Conservation (phyloP, 2,797 vertebrate species). For the Gila robusta region DNA sequence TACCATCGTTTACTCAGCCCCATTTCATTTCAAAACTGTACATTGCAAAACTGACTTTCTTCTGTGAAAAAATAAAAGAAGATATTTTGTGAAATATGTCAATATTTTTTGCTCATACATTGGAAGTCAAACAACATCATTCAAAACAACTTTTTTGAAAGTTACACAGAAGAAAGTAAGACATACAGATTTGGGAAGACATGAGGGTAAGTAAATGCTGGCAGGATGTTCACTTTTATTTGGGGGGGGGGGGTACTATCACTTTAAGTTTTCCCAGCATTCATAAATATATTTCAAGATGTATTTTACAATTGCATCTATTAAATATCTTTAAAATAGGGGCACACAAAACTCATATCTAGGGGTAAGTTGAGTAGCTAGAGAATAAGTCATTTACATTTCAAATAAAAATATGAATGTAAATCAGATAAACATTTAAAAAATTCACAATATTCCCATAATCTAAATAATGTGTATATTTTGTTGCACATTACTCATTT, state of each 20-base stretch:
- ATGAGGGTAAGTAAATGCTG: background rate
- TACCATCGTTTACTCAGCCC: background rate
- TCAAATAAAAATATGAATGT: too few species aligned
- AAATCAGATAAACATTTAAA: background rate
- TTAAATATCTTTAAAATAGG: background rate
- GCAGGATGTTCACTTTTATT: too few species aligned
- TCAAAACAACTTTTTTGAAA: background rate
- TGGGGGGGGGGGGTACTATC: too few species aligned
- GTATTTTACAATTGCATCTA: background rate
- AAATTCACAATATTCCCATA: background rate
- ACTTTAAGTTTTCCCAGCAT: background rate
- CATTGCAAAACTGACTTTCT: background rate
- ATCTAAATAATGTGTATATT: background rate
- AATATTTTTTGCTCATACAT: background rate
- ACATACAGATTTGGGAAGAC: background rate
- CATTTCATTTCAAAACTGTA: background rate
- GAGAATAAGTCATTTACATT: background rate
- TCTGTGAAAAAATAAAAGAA: background rate
- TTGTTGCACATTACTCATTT: background rate
- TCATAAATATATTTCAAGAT: background rate
- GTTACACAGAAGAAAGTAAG: background rate
- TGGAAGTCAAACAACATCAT: background rate
- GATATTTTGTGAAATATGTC: background rate
- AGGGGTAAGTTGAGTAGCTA: background rate
- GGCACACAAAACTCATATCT: background rate